Evolutionary conservation across 2,888 invertebrate genomes (phyloP), one percentile per base, ranked within the genome.

Genomic region (Tipula confusa): DNA sequence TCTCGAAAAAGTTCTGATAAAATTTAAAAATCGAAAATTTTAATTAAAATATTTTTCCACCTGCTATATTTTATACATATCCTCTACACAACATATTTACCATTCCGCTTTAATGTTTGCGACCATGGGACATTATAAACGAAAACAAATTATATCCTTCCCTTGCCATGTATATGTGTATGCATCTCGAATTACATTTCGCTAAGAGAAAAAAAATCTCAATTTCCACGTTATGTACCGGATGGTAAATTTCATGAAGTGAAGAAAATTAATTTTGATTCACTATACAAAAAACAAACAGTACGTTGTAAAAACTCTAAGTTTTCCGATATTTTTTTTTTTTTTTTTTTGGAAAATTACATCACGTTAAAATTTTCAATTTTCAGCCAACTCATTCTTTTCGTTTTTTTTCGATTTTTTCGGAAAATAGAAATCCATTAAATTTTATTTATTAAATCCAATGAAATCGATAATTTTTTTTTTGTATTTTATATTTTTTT

Each of bases 371-470:
- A 24, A 24, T 64, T 64, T 64, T 64, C 64, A 64, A 64, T 64
- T 64, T 64, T 64, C 24, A 64, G 64, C 64, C 64, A 64, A 64
- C 64, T 64, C 64, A 64, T 64, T 64, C 64, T 64, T 64, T 43
- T 43, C 43, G 15, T 15, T 43, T 64, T 64, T 64, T 24, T 48
- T 38, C 7, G 18, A 24, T 38, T 38, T 38, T 38, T 38, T 64
- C 24, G 24, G 24, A 64, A 64, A 64, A 43, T 15, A 43, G 24
- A 64, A 64, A 64, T 64, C 64, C 64, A 64, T 64, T 64, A 64
- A 64, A 64, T 64, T 64, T 64, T 64, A 64, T 64, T 43, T 64
- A 64, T 64, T 64, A 64, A 64, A 64, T 64, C 64, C 64, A 64
- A 64, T 64, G 64, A 9, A 64, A 64, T 64, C 64, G 64, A 64